A percentile compares a stretch with the other conserved stretches of the same genome.
phyloP scores from a whole-genome alignment of 2,113 vertebrate species.

The Pundamilia nyererei region DNA sequence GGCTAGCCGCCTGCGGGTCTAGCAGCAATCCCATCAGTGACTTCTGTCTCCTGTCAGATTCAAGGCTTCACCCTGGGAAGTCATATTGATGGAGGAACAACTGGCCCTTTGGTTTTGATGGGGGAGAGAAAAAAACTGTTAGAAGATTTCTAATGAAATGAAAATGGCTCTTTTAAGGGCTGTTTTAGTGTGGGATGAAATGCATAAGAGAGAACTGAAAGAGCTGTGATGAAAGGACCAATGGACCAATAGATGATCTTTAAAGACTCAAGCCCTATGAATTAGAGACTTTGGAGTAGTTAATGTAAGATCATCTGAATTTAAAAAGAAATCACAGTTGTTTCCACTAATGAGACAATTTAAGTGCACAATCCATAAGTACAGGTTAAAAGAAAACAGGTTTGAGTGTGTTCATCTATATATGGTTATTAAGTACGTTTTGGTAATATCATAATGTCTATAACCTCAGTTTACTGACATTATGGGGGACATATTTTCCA shows the following conservation, averaged over 20 bases:
- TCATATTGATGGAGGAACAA: slow-evolving; percentile 25
- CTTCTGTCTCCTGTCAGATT: slow-evolving; percentile 43
- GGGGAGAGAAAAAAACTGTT: slow-evolving; percentile 4
- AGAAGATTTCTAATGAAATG: slow-evolving; percentile 45
- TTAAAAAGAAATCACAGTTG: not conserved
- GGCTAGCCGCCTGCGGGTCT: slow-evolving; percentile 13
- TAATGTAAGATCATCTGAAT: not conserved
- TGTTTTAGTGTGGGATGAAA: not conserved
- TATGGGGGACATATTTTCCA: not conserved
- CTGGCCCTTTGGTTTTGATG: slow-evolving; percentile 21
- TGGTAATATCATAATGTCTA: not conserved
- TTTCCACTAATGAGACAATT: not conserved
- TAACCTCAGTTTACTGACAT: not conserved
- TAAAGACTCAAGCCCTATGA: not conserved
- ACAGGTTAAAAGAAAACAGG: not conserved
- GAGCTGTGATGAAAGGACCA: not conserved
- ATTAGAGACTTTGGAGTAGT: not conserved
- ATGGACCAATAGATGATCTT: not conserved
- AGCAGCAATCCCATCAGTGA: slow-evolving; percentile 34
- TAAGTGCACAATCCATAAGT: not conserved
- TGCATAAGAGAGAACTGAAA: not conserved
- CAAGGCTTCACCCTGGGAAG: slow-evolving; percentile 35
- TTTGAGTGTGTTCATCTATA: not conserved
- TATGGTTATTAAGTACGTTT: not conserved
- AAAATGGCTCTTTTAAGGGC: not conserved